A percentile compares a stretch with the other conserved stretches of the same genome.
Conservation (phyloP, 2,797 vertebrate species). For the Premnoplex brunnescens region DNA sequence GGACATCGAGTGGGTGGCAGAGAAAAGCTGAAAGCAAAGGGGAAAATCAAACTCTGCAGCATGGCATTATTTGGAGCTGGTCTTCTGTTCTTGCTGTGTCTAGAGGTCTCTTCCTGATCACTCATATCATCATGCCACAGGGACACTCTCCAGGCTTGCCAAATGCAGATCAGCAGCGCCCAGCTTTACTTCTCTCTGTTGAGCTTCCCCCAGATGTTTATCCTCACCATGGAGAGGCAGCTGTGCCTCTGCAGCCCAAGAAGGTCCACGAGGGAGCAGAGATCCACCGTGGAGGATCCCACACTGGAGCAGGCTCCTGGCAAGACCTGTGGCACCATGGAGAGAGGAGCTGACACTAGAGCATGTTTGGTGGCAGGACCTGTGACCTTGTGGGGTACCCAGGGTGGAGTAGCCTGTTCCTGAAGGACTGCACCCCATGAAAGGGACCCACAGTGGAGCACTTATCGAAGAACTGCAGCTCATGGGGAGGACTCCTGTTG, state of each 20-base stretch:
- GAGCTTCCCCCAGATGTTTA: background rate
- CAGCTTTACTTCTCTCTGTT: background rate
- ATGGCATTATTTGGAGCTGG: background rate
- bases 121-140: background rate
- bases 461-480: background rate
- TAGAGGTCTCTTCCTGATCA: background rate
- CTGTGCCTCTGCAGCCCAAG: background rate
- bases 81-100: background rate
- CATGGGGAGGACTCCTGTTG: background rate
- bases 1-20: slow-evolving; percentile 38
- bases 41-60: background rate
- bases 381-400: background rate
- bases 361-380: background rate
- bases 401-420: background rate
- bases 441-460: background rate
- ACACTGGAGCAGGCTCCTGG: background rate
- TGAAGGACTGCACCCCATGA: background rate
- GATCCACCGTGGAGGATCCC: background rate
- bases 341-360: background rate
- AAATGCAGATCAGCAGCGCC: background rate
- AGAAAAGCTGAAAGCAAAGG: slow-evolving; percentile 3
- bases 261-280: background rate
- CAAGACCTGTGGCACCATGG: background rate
- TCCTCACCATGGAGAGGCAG: accelerated
- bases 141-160: background rate